These are phyloP conservation scores for Listronotus oregonensis DNA, from an alignment of 1,140 invertebrate species.

Conservation along the genomic window DNA sequence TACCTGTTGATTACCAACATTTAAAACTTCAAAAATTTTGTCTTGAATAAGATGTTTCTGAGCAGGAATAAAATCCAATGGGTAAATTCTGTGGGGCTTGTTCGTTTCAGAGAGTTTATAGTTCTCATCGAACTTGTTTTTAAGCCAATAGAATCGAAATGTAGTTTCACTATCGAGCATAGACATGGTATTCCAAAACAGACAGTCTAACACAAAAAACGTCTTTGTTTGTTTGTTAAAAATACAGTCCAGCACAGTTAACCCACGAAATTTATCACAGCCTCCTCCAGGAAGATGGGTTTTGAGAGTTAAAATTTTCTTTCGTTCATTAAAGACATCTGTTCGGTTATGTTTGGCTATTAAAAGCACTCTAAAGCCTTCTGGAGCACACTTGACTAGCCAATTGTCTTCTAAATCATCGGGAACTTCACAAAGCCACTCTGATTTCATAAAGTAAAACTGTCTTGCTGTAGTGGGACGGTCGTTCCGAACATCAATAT, in stretches of 20 bases:
- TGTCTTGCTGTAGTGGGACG: slow-evolving; percentile 38
- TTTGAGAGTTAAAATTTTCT: slow-evolving; percentile 27
- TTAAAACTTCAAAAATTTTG: slow-evolving; percentile 55
- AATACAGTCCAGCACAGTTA: slow-evolving; percentile 81
- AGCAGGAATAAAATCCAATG: slow-evolving; percentile 37
- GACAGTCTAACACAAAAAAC: slow-evolving; percentile 80
- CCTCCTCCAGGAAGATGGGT: slow-evolving; percentile 73
- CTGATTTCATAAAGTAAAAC: slow-evolving; percentile 77
- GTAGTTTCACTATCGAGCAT: slow-evolving; percentile 80
- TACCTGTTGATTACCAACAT: slow-evolving; percentile 50
- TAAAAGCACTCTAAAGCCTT: slow-evolving; percentile 77
- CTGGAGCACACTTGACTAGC: slow-evolving; percentile 82
- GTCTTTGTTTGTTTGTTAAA: slow-evolving; percentile 66
- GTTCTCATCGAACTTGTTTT: slow-evolving; percentile 68
- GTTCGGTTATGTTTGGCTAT: slow-evolving; percentile 70
- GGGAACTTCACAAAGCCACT: slow-evolving; percentile 89
- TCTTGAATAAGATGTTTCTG: slow-evolving; percentile 56
- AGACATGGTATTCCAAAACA: slow-evolving; percentile 80
- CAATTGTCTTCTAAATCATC: slow-evolving; percentile 77
- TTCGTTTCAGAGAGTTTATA: slow-evolving; percentile 49
- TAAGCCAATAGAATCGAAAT: slow-evolving; percentile 76
- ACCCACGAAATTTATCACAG: slow-evolving; percentile 46
- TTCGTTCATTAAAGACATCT: slow-evolving; percentile 15
- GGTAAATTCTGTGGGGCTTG: slow-evolving; percentile 33
- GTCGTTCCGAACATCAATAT: slow-evolving; percentile 12